Percentiles rank a stretch among this genome's conserved stretches.
Conservation (phyloP, 37 sponge, comb jelly and placozoan species). For the Ianthella basta region DNA sequence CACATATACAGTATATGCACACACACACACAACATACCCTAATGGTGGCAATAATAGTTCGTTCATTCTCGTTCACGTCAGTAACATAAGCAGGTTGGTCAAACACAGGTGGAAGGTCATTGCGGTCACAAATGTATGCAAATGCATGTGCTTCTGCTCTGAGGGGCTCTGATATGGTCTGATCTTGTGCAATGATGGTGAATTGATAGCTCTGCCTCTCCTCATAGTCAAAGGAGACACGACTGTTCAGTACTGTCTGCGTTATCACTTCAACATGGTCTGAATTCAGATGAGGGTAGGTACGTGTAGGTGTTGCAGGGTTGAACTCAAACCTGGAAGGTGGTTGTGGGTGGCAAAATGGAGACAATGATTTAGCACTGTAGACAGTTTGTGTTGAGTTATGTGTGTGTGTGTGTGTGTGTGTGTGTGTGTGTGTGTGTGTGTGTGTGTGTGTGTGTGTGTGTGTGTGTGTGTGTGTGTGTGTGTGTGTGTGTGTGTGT, state of each 20-base stretch:
- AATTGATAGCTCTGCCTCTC: background rate
- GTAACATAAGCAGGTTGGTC: background rate
- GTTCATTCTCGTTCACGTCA: constrained; percentile 15
- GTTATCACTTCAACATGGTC: background rate
- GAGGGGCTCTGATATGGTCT: background rate
- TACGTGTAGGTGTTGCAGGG: background rate
- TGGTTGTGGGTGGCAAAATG: constrained; percentile 44
- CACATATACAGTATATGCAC: too few relatives aligned
- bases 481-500: constrained; percentile 24
- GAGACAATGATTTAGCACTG: constrained; percentile 37
- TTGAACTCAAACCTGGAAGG: background rate
- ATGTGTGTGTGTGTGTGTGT: constrained; percentile 19
- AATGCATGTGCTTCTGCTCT: background rate
- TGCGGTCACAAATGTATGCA: constrained; percentile 1
- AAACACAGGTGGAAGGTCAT: constrained; percentile 3
- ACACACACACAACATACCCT: constrained; percentile 43
- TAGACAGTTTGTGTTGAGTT: background rate
- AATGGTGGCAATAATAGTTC: constrained; percentile 46
- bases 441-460: constrained; percentile 27
- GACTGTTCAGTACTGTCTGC: background rate
- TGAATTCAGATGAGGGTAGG: background rate
- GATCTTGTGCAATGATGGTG: background rate
- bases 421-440: constrained; percentile 36
- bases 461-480: constrained; percentile 9
- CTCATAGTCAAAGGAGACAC: background rate